Conservation (phyloP, 2,113 vertebrate species). For the Leuciscus idus region DNA sequence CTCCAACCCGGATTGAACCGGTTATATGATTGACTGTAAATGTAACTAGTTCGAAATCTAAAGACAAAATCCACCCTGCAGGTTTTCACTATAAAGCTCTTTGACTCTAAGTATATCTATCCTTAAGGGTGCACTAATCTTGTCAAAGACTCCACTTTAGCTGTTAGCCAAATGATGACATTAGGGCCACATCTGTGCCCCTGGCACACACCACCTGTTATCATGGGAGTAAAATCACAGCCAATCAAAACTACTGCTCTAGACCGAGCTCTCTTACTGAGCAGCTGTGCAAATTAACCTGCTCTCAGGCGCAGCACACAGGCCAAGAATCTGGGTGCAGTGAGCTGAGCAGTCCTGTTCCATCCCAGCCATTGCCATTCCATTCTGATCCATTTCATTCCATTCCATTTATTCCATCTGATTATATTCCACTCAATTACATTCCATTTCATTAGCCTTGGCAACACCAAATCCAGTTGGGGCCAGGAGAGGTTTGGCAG, state of each 20-base stretch:
- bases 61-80: slow-evolving; percentile 23
- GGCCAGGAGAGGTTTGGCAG: slow-evolving; percentile 21
- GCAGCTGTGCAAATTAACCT: slow-evolving; percentile 39
- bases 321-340: background rate
- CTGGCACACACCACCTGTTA: slow-evolving; percentile 25
- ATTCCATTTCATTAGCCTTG: slow-evolving; percentile 43
- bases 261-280: slow-evolving; percentile 5
- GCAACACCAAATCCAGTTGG: slow-evolving; percentile 26
- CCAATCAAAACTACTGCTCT: slow-evolving; percentile 5
- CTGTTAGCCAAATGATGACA: slow-evolving; percentile 29
- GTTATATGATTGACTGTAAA: slow-evolving; percentile 5
- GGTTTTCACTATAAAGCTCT: slow-evolving; percentile 1
- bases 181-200: slow-evolving; percentile 21
- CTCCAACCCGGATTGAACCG: background rate
- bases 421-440: slow-evolving; percentile 39
- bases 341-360: slow-evolving; percentile 5
- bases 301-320: slow-evolving; percentile 32
- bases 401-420: slow-evolving; percentile 41
- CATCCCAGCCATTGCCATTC: background rate
- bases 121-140: slow-evolving; percentile 34
- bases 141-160: slow-evolving; percentile 39
- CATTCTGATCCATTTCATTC: slow-evolving; percentile 29
- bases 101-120: background rate
- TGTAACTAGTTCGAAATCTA: background rate
- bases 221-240: slow-evolving; percentile 18